phyloP scores from a whole-genome alignment of 2,888 invertebrate species.

The Alsophila aescularia region DNA sequence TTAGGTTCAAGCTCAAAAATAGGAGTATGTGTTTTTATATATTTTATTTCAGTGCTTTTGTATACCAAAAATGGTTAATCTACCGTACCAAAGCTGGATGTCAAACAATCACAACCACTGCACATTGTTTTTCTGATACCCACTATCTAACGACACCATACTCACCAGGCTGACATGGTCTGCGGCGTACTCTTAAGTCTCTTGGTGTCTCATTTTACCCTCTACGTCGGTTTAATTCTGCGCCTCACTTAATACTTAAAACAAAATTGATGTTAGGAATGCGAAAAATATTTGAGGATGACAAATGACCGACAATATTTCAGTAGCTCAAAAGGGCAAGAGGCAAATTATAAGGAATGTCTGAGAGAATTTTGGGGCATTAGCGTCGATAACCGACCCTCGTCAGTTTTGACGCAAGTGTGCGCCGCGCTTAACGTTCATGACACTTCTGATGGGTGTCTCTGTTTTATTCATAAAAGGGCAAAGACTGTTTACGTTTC shows the following conservation, averaged over 20 bases:
- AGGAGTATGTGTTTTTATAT: too few species aligned
- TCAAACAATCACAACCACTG: too few species aligned
- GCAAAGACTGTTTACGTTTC: neutral
- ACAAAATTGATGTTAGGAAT: constrained; percentile 29
- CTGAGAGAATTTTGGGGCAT: constrained; percentile 57
- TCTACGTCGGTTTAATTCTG: constrained; percentile 7
- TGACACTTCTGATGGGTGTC: constrained; percentile 21
- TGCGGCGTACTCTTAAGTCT: too few species aligned
- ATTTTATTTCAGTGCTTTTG: too few species aligned
- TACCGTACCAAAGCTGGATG: too few species aligned
- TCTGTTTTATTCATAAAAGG: constrained; percentile 17
- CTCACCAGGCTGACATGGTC: too few species aligned
- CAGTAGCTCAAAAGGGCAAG: constrained; percentile 55
- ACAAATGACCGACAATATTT: constrained; percentile 61
- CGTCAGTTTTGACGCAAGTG: constrained; percentile 23
- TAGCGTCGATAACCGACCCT: constrained; percentile 50
- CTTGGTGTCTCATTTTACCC: too few species aligned
- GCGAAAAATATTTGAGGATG: constrained; percentile 44
- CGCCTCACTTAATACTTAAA: constrained; percentile 23
- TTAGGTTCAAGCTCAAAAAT: too few species aligned
- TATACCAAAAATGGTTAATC: too few species aligned
- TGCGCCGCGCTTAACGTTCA: constrained; percentile 20
- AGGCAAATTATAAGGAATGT: constrained; percentile 56
- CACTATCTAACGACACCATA: too few species aligned
- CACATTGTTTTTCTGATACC: too few species aligned